A percentile compares a stretch with the other conserved stretches of the same genome.
Evolutionary conservation across 2,797 vertebrate genomes (phyloP).

Genomic region (Ctenopoma kingsleyae): DNA sequence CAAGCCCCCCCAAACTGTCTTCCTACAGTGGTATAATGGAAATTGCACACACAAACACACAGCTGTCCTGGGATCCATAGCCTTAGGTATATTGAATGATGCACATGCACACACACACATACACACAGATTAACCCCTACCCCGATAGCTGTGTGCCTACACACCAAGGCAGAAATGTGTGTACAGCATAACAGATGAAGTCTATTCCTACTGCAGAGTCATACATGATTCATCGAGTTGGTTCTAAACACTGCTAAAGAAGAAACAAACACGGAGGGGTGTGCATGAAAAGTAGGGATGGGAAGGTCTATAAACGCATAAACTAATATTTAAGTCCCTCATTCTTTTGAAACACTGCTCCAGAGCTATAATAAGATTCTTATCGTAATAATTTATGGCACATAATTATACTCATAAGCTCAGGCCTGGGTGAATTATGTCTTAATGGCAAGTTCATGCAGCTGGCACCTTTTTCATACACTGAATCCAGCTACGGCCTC

Average conservation of each 20-base stretch:
- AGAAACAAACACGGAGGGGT: conserved; percentile 56
- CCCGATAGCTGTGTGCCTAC: conserved; percentile 46
- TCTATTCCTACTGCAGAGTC: conserved; percentile 73
- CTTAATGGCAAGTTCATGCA: conserved; percentile 64
- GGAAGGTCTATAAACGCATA: conserved; percentile 67
- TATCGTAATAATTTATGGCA: conserved; percentile 74
- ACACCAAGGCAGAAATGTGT: conserved; percentile 52
- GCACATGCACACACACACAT: conserved; percentile 39
- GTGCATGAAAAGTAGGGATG: conserved; percentile 51
- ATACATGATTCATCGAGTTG: conserved; percentile 78
- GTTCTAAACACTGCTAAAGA: conserved; percentile 64
- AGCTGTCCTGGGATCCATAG: conserved; percentile 54
- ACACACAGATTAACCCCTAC: conserved; percentile 65
- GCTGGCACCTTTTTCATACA: conserved; percentile 62
- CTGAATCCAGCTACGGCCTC: conserved; percentile 38
- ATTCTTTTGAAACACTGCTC: conserved; percentile 68
- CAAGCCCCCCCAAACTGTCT: conserved; percentile 8
- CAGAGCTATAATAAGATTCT: conserved; percentile 67
- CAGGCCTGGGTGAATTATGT: conserved; percentile 60
- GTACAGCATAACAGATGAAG: conserved; percentile 68
- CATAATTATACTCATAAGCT: conserved; percentile 70
- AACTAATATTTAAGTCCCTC: conserved; percentile 75
- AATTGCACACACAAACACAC: conserved; percentile 39
- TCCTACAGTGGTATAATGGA: conserved; percentile 35
- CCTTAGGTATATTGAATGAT: conserved; percentile 58